Base-by-base conservation (phyloP, 1,140 invertebrate species). In the Lasioglossum baleicum region DNA sequence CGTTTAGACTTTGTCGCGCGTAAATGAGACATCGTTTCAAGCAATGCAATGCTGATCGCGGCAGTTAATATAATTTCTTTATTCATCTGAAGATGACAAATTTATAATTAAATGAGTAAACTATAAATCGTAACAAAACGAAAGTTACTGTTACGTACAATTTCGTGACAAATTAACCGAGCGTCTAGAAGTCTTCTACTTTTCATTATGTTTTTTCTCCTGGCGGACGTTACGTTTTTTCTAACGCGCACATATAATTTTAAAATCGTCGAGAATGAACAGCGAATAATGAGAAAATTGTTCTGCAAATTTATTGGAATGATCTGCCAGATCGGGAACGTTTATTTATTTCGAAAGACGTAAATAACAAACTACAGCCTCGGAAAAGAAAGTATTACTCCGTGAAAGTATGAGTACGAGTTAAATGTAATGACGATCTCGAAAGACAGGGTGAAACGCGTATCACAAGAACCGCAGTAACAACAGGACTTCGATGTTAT, bases 371-470 rank as follows among this genome's bases (percentile, higher is more conserved):
- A 35, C 17, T 20, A 53, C 1, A 26, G 26, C 22, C 13, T 42
- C 26, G 11, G 15, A 44, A 73, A 56, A 10, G 15, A 61, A 61
- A 26, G 11, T 44, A 58, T 72, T 44, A 15, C 6, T 72, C 40
- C 10, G 60, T 6, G 26, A 63, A n/a, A 22, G 26, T 48, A 40
- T 22, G 8, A 44, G 48, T 48, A 73, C 15, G 22, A 15, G 10
- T 7, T 58, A 75, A n/a, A 15, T 68, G 51, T 75, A 75, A 66
- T 11, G 42, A 6, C 56, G 56, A 58, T 58, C 56, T 58, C 56
- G 56, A n/a, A 20, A 58, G n/a, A 8, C 17, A 58, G 56, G 56
- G 56, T 58, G n/a, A 58, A 48, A 40, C 7, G 13, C 35, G 42
- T 44, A 71, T 60, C 17, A 20, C 35, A 22, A 75, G n/a, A 22